phyloP scores from a whole-genome alignment of 92 coral and sea anemone genomes.

The Phenganax subtilis region DNA sequence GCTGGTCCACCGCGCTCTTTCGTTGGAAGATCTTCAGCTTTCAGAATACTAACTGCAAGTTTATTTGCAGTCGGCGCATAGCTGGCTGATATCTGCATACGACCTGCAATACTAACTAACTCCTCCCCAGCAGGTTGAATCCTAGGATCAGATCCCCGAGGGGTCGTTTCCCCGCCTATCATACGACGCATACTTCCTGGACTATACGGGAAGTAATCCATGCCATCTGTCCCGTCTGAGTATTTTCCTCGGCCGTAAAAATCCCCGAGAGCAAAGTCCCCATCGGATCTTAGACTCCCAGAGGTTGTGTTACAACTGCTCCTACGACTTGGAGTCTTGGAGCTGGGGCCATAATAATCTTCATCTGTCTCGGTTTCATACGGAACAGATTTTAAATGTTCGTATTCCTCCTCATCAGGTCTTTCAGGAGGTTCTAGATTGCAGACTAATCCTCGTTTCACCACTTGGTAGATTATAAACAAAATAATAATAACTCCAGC shows the following conservation, averaged over 20 bases:
- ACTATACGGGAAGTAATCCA: slow-evolving; percentile 52
- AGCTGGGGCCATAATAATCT: slow-evolving; percentile 83
- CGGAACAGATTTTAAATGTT: slow-evolving; percentile 68
- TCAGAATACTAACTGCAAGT: slow-evolving; percentile 80
- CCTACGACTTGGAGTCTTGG: slow-evolving; percentile 94
- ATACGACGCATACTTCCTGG: slow-evolving; percentile 75
- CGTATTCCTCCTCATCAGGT: slow-evolving; percentile 90
- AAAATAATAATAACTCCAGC: slow-evolving; percentile 92
- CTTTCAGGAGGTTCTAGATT: slow-evolving; percentile 95
- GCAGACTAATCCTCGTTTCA: slow-evolving; percentile 93
- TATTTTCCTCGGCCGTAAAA: slow-evolving; percentile 76
- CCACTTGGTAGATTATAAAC: slow-evolving; percentile 80
- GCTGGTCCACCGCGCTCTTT: slow-evolving; percentile 96
- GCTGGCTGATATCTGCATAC: slow-evolving; percentile 91
- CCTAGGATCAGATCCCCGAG: slow-evolving; percentile 41
- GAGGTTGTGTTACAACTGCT: slow-evolving; percentile 92
- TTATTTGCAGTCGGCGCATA: slow-evolving; percentile 98
- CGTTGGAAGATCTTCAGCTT: slow-evolving; percentile 95
- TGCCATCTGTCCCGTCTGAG: slow-evolving; percentile 70
- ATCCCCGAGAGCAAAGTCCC: slow-evolving; percentile 87
- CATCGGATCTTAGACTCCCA: slow-evolving; percentile 89
- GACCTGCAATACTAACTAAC: slow-evolving; percentile 83
- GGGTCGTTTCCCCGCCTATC: slow-evolving; percentile 78
- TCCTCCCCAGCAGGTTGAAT: slow-evolving; percentile 64
- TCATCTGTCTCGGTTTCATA: slow-evolving; percentile 97